Base-by-base conservation (phyloP, 2,888 invertebrate genomes). In the Idaea biselata region DNA sequence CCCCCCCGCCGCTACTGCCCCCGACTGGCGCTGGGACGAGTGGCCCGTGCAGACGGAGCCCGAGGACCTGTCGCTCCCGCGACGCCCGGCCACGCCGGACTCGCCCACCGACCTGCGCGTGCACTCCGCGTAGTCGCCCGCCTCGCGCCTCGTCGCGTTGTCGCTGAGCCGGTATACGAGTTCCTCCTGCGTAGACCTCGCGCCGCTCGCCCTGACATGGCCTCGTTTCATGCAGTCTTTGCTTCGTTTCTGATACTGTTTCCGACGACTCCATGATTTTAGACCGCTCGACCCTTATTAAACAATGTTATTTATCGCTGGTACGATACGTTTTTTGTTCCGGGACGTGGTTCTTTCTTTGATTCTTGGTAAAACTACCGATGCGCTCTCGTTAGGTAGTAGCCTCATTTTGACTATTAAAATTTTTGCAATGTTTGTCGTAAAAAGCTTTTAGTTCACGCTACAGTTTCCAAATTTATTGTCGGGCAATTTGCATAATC, bases 21-120 rank as follows among this genome's bases (percentile, higher is more conserved):
- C 93, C 72, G 81, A 89, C 74, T 90, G 90, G 88, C 89, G 89
- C 76, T 90, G 89, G 93, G 91, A 88, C 75, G 92, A 79, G 76
- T 91, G 81, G 87, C 97, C 97, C 17, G 97, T 96, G 84, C 98
- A 98, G 91, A 97, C 97, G 1, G 97, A 97, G 84, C 98, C 98
- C 7, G 97, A 98, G 83, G 98, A 98, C 83, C 93, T 98, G 69
- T 97, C 97, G 62, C 95, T 97, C 94, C 91, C 91, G 62, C 86
- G 93, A 72, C 82, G 92, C 71, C 89, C 91, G 80, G 86, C 88
- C 78, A 89, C 91, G 80, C 91, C 91, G 72, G 89, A 89, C 80
- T 91, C 90, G 75, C 91, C 91, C 80, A 88, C 91, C 73, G 92
- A 91, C 84, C 84, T 92, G 80, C 90, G 92, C 82, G 77, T 91